Evolutionary conservation across 2,888 invertebrate genomes (phyloP).

Genomic region (Fragum whitleyi): DNA sequence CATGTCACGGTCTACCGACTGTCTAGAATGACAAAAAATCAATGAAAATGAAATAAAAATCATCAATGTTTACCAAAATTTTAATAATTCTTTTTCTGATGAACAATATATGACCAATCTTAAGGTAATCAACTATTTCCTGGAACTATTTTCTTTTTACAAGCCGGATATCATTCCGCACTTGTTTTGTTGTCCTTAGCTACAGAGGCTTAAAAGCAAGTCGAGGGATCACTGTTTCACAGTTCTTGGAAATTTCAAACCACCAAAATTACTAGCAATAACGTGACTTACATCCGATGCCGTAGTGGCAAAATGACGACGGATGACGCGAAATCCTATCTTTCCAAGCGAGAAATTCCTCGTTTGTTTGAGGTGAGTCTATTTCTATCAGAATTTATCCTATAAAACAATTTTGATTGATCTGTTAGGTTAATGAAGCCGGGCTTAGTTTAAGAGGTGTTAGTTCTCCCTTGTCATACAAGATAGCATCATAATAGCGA

Average conservation of each 20-base stretch:
- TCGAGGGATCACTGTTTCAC: not conserved
- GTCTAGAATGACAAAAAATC: too few relatives aligned
- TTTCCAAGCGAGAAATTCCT: constrained; percentile 85
- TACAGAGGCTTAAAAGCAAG: constrained; percentile 62
- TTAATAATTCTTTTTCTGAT: too few relatives aligned
- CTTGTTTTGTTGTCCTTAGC: constrained; percentile 81
- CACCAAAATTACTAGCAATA: constrained; percentile 75
- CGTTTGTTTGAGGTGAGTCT: constrained; percentile 86
- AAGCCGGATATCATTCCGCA: constrained; percentile 60
- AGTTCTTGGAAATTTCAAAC: constrained; percentile 36
- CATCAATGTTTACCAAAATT: too few relatives aligned
- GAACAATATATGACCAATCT: too few relatives aligned
- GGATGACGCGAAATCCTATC: constrained; percentile 85
- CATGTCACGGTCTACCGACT: not conserved
- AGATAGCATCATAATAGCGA: too few relatives aligned
- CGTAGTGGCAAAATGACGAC: constrained; percentile 83
- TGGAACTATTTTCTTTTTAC: constrained; percentile 34
- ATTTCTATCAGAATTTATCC: not conserved
- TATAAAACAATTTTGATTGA: not conserved
- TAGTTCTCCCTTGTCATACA: too few relatives aligned
- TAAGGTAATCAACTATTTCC: too few relatives aligned
- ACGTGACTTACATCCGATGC: constrained; percentile 76
- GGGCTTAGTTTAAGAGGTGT: too few relatives aligned
- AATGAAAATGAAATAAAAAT: too few relatives aligned
- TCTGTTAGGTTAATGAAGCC: too few relatives aligned